These are phyloP conservation scores for Diabrotica undecimpunctata DNA, from an alignment of 1,140 invertebrate species.

Conservation along the genomic window DNA sequence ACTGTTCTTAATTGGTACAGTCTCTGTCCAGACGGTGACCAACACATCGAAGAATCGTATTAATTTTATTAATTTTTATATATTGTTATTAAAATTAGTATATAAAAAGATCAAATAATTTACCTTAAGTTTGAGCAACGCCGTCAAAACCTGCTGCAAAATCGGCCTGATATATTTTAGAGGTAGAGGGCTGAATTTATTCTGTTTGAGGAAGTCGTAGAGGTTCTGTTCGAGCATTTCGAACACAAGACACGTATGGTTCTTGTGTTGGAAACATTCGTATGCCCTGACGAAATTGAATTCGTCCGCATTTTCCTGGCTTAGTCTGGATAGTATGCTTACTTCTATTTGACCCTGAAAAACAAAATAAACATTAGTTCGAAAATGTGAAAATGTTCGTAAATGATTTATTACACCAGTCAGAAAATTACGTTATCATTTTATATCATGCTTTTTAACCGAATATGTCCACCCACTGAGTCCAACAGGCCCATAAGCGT, in stretches of 20 bases:
- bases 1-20: too few relatives aligned
- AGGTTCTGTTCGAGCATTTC: conserved; percentile 99
- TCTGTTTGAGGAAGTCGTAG: conserved; percentile 99
- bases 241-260: conserved; percentile 99
- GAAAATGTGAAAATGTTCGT: not conserved
- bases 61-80: too few relatives aligned
- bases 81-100: not conserved
- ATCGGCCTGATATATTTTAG: conserved; percentile 98
- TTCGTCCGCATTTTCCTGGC: conserved; percentile 99
- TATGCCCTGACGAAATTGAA: conserved; percentile 99
- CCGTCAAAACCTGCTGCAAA: conserved; percentile 97
- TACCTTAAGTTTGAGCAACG: conserved; percentile 95
- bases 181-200: conserved; percentile 97
- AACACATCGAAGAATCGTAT: too few relatives aligned
- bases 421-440: too few relatives aligned
- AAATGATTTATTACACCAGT: not conserved
- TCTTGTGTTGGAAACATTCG: conserved; percentile 99
- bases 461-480: too few relatives aligned
- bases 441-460: too few relatives aligned
- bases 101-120: conserved; percentile 20
- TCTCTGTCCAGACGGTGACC: too few relatives aligned
- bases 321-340: conserved; percentile 93
- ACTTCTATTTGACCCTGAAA: conserved; percentile 93
- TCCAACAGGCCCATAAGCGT: too few relatives aligned
- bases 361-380: conserved; percentile 16